Evolutionary conservation across 2,888 invertebrate genomes (phyloP).

Genomic region (Tinea semifulvella): DNA sequence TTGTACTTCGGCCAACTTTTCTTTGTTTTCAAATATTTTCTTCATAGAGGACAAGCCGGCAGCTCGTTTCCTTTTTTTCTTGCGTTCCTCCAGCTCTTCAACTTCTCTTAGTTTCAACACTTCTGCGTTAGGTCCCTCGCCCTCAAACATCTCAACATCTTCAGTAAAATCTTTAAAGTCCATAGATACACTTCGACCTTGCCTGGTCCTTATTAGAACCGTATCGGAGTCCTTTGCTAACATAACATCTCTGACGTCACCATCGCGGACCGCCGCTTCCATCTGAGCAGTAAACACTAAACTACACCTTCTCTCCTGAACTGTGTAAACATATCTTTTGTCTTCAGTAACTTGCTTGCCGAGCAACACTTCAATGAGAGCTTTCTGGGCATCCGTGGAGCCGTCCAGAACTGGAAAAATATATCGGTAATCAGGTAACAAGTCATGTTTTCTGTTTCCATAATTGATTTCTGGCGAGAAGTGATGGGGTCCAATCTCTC

Average conservation of each 20-base stretch:
- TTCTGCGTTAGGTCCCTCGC: constrained; percentile 74
- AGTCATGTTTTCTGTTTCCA: constrained; percentile 73
- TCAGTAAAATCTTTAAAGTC: constrained; percentile 70
- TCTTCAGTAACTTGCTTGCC: constrained; percentile 66
- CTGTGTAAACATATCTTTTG: constrained; percentile 77
- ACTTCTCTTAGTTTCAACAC: constrained; percentile 69
- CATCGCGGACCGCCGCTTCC: constrained; percentile 79
- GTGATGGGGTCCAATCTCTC: constrained; percentile 70
- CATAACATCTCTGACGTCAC: constrained; percentile 80
- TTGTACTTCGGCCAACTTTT: constrained; percentile 70
- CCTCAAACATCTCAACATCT: constrained; percentile 71
- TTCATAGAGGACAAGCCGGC: constrained; percentile 71
- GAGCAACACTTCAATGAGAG: constrained; percentile 68
- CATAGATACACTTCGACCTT: constrained; percentile 79
- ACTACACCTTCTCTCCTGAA: constrained; percentile 77
- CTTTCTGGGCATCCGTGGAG: constrained; percentile 71
- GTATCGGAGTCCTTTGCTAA: constrained; percentile 80
- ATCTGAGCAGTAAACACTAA: constrained; percentile 77
- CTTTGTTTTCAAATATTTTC: constrained; percentile 82
- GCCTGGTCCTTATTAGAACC: constrained; percentile 75
- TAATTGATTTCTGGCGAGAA: constrained; percentile 68
- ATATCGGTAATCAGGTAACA: constrained; percentile 76
- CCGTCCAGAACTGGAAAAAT: constrained; percentile 78
- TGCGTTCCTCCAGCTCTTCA: constrained; percentile 61
- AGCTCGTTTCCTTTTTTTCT: constrained; percentile 68